Evolutionary conservation across 2,113 vertebrate genomes (phyloP).

Genomic region (Casuarius casuarius): DNA sequence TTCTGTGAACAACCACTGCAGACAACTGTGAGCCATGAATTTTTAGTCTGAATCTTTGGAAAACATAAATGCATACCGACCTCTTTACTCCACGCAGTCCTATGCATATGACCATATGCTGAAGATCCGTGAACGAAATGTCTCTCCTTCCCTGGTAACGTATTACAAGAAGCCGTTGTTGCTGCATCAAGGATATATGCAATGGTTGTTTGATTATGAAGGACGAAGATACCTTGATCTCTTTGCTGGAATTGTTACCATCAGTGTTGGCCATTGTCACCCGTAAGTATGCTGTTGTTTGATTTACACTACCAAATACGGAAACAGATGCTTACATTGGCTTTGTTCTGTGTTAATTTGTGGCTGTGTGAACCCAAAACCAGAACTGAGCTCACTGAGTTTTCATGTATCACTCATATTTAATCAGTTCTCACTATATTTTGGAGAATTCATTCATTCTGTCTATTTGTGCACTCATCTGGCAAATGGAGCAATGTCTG

Average conservation of each 20-base stretch:
- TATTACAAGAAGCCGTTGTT: conserved; percentile 87
- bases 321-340: not conserved
- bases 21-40: not conserved
- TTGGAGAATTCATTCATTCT: not conserved
- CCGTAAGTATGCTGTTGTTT: conserved; percentile 83
- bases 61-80: not conserved
- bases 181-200: conserved; percentile 91
- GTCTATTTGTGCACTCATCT: not conserved
- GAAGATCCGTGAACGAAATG: conserved; percentile 79
- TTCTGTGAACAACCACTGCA: not conserved
- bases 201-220: conserved; percentile 93
- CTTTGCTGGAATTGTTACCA: conserved; percentile 91
- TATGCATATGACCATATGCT: conserved; percentile 73
- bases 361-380: not conserved
- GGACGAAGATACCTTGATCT: conserved; percentile 92
- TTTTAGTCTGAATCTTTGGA: not conserved
- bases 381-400: not conserved
- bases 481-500: not conserved
- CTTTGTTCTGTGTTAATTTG: not conserved
- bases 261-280: conserved; percentile 94
- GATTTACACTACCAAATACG: not conserved
- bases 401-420: not conserved
- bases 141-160: conserved; percentile 74
- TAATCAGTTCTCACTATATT: not conserved
- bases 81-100: conserved; percentile 51